Evolutionary conservation across 2,797 vertebrate species (phyloP).

Genomic region (Pseudomugil gertrudae): DNA sequence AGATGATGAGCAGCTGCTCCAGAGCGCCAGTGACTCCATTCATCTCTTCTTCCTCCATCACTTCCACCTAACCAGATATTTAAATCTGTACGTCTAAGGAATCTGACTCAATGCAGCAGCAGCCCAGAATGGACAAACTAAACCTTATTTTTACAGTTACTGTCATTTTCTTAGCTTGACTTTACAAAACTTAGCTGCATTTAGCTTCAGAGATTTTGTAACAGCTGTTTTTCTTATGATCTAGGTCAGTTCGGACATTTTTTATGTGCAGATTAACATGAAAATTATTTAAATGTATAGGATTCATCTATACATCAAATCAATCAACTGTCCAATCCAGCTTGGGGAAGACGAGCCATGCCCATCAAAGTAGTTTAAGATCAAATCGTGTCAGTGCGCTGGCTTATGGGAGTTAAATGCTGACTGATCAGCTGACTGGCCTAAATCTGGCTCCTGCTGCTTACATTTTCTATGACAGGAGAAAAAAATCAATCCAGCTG

Average conservation of each 20-base stretch:
- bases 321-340: background rate
- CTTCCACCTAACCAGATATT: background rate
- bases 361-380: conserved; percentile 18
- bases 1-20: background rate
- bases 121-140: background rate
- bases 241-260: too few relatives aligned
- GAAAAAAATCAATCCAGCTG: conserved; percentile 27
- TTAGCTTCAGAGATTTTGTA: background rate
- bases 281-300: background rate
- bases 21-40: background rate
- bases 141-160: background rate
- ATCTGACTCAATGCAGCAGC: background rate
- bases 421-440: conserved; percentile 35
- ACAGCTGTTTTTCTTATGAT: background rate
- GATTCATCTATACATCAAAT: background rate
- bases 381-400: conserved; percentile 11
- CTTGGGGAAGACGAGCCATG: background rate
- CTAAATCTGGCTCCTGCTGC: conserved; percentile 44
- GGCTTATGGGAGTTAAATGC: conserved; percentile 21
- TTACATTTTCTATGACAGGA: conserved; percentile 7
- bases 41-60: background rate
- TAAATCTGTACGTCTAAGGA: background rate
- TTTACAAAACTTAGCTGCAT: background rate
- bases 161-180: background rate
- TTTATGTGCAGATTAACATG: background rate